Evolutionary conservation across 2,888 invertebrate genomes (phyloP), one percentile per base, ranked within the genome.

Genomic region (Ochropleura leucogaster): DNA sequence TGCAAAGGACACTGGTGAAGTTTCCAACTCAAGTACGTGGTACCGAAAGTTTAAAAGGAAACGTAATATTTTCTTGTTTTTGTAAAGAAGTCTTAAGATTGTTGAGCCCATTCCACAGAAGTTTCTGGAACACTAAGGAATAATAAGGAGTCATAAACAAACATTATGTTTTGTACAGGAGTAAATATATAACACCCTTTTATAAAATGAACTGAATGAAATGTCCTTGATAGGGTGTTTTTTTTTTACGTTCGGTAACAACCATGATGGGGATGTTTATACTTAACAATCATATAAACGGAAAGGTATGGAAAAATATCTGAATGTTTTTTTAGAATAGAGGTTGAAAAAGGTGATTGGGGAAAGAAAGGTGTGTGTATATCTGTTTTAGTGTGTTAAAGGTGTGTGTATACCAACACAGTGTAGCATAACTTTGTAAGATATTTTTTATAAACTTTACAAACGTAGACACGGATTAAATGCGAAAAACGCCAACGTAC

Each of bases 31-130:
- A 79, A 84, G 83, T 74, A 76, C 83, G 72, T 74, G 69, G 72
- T 65, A 83, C 72, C 64, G 18, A 77, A 83, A 85, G 71, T 84
- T 84, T 72, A 53, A 73, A 79, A 75, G 74, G 77, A 83, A 83
- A 80, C 53, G 77, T 83, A 74, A 77, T 83, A 85, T 85, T 75
- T 85, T 77, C 80, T 83, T 83, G 63, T 83, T 85, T 75, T 85
- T 74, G 68, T 77, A 75, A 71, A 71, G 80, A 83, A 86, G 74
- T 75, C 83, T 85, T 83, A 84, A 74, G 69, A 84, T 74, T 79
- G 76, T 85, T 83, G 72, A 79, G 84, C 72, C 69, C 62, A 84
- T 84, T 83, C 70, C 70, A 68, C 69, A 72, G 68, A 84, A 83
- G 76, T 84, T 84, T 85, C 64, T 72, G 69, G 60, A 72, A 72